Conservation (phyloP, 2,888 invertebrate species). For the Pandemis corylana region DNA sequence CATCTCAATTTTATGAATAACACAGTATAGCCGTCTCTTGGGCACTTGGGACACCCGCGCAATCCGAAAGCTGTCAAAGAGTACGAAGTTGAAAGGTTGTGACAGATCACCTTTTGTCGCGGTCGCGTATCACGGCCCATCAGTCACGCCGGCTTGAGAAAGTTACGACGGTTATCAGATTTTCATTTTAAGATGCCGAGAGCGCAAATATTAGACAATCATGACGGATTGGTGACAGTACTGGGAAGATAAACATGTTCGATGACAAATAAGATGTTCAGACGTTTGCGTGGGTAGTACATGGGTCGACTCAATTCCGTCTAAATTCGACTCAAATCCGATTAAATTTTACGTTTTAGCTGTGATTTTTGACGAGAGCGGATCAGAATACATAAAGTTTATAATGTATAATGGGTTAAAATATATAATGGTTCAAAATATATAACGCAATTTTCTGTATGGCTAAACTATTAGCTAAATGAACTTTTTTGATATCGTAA, state of each 20-base stretch:
- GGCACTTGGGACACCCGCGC: background rate
- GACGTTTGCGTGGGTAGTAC: background rate
- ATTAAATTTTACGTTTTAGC: too few species aligned
- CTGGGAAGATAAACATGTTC: conserved; percentile 1
- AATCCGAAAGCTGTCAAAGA: conserved; percentile 4
- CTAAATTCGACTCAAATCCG: too few species aligned
- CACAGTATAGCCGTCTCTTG: background rate
- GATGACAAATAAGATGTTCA: background rate
- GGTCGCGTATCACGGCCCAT: background rate
- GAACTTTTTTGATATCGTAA: too few species aligned
- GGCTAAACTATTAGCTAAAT: too few species aligned
- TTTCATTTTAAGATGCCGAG: conserved; percentile 5
- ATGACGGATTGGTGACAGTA: background rate
- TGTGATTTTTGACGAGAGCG: too few species aligned
- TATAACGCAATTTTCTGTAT: too few species aligned
- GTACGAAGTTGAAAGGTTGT: conserved; percentile 6
- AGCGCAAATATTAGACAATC: conserved; percentile 1
- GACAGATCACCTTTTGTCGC: conserved; percentile 14
- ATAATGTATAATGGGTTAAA: too few species aligned
- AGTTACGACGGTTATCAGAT: background rate
- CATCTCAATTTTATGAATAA: background rate
- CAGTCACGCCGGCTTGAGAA: background rate
- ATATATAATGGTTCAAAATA: too few species aligned
- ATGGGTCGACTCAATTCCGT: too few species aligned
- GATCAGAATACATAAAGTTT: too few species aligned